phyloP scores from a whole-genome alignment of 2,797 vertebrate genomes.

The Lepus oiostolus region DNA sequence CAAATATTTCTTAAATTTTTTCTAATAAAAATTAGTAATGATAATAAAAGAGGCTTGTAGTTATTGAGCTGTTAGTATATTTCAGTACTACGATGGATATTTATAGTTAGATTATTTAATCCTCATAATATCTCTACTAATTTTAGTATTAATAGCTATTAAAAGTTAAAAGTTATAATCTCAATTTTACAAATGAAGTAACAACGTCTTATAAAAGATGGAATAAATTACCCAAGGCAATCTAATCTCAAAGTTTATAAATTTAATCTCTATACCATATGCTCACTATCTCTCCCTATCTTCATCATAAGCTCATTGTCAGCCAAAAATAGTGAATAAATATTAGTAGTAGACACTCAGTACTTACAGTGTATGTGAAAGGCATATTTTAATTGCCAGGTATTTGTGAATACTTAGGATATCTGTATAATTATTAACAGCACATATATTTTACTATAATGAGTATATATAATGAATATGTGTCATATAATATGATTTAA shows the following conservation, averaged over 20 bases:
- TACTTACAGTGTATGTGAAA: background rate
- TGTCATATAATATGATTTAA: background rate
- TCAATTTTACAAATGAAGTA: background rate
- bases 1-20: conserved; percentile 11
- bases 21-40: background rate
- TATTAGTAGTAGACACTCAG: background rate
- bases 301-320: background rate
- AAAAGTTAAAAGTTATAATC: background rate
- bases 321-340: background rate
- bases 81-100: background rate
- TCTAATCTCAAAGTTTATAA: background rate
- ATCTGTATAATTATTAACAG: background rate
- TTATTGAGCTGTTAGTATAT: background rate
- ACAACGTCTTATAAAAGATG: background rate
- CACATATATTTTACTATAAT: background rate
- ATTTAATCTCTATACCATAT: background rate
- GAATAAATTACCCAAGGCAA: background rate
- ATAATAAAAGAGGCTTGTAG: background rate
- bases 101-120: conserved; percentile 8
- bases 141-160: background rate
- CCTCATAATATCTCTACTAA: background rate
- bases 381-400: background rate
- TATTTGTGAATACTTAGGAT: background rate
- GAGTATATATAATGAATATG: background rate
- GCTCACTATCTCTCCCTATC: background rate